These are phyloP conservation scores for Oreohelix idahoensis DNA, from an alignment of 1,140 invertebrate genomes.

Conservation along the genomic window DNA sequence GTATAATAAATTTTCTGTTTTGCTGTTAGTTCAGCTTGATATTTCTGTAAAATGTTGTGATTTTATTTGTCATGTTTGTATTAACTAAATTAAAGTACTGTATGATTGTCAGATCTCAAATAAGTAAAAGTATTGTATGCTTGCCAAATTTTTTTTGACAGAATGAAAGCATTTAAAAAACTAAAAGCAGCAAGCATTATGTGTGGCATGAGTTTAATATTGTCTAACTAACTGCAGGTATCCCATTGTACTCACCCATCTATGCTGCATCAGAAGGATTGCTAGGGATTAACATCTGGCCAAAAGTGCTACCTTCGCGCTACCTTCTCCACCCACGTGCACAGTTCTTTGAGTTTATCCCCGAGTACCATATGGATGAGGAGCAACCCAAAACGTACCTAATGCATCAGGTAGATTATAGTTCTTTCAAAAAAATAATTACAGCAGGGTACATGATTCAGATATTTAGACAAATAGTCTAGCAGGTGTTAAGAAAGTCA, in stretches of 20 bases:
- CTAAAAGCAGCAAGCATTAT: too few relatives aligned
- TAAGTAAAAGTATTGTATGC: too few relatives aligned
- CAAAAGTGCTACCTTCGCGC: slow-evolving; percentile 50
- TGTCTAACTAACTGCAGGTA: slow-evolving; percentile 33
- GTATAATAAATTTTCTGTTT: not conserved
- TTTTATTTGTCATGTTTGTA: not conserved
- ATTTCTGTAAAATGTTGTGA: not conserved
- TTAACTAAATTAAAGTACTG: too few relatives aligned
- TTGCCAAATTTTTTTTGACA: too few relatives aligned
- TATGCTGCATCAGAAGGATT: slow-evolving; percentile 72
- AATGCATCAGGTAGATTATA: slow-evolving; percentile 60
- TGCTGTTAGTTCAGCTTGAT: not conserved
- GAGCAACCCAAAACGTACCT: slow-evolving; percentile 68
- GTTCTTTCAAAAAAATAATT: too few relatives aligned
- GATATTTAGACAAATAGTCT: too few relatives aligned
- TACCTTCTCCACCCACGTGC: slow-evolving; percentile 64
- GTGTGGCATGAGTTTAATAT: too few relatives aligned
- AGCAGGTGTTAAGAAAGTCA: too few relatives aligned
- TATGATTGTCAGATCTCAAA: too few relatives aligned
- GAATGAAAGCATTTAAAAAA: too few relatives aligned
- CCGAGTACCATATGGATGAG: slow-evolving; percentile 57
- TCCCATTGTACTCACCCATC: slow-evolving; percentile 67
- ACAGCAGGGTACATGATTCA: too few relatives aligned
- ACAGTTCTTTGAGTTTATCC: slow-evolving; percentile 72
- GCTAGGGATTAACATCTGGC: slow-evolving; percentile 70